Conservation (phyloP, 2,797 vertebrate species). For the Halcyon smyrnensis region DNA sequence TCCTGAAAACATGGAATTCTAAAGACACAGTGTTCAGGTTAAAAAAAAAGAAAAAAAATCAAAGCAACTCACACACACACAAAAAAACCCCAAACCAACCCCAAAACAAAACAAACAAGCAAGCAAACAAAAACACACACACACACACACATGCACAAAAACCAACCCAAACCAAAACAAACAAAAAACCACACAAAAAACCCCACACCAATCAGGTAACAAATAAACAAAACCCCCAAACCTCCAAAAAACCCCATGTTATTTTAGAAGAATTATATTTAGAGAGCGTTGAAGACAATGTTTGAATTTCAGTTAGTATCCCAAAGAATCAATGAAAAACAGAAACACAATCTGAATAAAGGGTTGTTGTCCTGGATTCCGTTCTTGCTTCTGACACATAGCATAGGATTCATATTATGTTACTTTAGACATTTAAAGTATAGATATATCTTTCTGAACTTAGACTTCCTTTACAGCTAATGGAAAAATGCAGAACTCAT, state of each 20-base stretch:
- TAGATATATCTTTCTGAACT: neutral
- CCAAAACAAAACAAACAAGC: too few relatives aligned
- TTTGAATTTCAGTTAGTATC: neutral
- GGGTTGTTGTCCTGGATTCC: neutral
- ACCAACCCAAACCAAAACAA: too few relatives aligned
- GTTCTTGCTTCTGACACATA: neutral
- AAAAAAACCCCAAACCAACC: too few relatives aligned
- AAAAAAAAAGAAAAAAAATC: too few relatives aligned
- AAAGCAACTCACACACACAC: neutral
- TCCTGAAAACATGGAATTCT: neutral
- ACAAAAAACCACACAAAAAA: neutral
- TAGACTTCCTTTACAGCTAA: neutral
- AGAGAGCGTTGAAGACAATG: neutral
- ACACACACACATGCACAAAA: too few relatives aligned
- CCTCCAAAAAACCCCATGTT: neutral
- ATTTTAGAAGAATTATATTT: neutral
- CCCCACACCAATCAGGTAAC: neutral
- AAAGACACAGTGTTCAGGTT: neutral
- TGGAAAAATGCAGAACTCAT: fast-evolving
- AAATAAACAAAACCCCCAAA: neutral
- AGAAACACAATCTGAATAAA: neutral
- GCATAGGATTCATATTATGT: neutral
- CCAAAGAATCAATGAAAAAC: neutral
- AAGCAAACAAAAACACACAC: too few relatives aligned
- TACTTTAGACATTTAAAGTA: neutral